A percentile compares a stretch with the other conserved stretches of the same genome.
Conservation (phyloP, 2,113 vertebrate species). For the Galbula dea region DNA sequence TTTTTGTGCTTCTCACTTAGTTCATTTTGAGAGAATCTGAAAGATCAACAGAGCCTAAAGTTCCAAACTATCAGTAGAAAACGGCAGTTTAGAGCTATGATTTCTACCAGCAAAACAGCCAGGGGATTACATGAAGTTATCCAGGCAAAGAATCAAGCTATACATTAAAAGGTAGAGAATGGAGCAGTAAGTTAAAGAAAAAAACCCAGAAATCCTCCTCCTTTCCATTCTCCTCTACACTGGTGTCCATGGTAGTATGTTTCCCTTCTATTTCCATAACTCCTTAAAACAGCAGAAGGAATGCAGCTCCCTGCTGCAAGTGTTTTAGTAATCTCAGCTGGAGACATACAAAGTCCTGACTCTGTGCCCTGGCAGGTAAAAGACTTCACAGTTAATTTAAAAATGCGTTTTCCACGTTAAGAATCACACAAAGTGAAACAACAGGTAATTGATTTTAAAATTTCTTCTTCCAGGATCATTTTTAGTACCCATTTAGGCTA, state of each 20-base stretch:
- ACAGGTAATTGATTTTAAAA: not conserved
- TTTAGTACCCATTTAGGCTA: not conserved
- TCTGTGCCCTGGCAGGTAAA: not conserved
- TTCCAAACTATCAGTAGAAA: not conserved
- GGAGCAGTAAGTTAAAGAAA: not conserved
- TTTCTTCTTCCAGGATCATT: not conserved
- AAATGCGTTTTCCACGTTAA: not conserved
- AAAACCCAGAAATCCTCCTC: not conserved
- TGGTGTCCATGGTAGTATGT: not conserved
- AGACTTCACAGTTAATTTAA: not conserved
- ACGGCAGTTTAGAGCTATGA: not conserved
- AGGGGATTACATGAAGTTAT: not conserved
- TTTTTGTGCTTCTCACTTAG: not conserved
- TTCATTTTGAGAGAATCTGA: not conserved
- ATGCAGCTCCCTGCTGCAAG: constrained; percentile 49
- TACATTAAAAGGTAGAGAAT: not conserved
- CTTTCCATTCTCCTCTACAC: not conserved
- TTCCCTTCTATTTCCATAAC: not conserved
- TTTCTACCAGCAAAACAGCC: not conserved
- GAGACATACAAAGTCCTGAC: not conserved
- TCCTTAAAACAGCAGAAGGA: constrained; percentile 21
- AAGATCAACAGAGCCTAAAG: not conserved
- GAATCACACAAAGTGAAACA: not conserved
- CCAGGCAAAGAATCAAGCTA: not conserved
- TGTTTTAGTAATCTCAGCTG: constrained; percentile 32